phyloP scores from a whole-genome alignment of 2,888 invertebrate genomes.

The Ichneumoninae sp. region DNA sequence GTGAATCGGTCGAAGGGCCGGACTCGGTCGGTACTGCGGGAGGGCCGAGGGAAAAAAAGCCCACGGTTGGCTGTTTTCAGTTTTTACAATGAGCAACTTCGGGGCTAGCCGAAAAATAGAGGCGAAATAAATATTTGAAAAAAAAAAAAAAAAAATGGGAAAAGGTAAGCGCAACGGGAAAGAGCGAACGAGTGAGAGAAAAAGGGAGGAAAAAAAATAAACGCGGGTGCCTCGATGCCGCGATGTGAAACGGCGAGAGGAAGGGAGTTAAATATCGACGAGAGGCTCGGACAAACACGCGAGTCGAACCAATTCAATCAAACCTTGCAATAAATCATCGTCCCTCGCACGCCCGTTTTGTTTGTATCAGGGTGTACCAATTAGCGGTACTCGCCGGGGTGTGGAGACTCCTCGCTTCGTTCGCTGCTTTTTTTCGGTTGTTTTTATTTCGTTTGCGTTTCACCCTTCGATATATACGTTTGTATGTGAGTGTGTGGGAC shows the following conservation, averaged over 20 bases:
- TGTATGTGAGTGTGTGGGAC: background rate
- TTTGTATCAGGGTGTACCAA: conserved; percentile 80
- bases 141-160: conserved; percentile 48
- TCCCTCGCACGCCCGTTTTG: conserved; percentile 75
- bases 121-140: conserved; percentile 50
- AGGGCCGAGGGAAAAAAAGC: conserved; percentile 60
- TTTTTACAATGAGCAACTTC: conserved; percentile 70
- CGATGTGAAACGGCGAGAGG: conserved; percentile 35
- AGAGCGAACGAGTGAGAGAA: conserved; percentile 19
- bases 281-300: conserved; percentile 76
- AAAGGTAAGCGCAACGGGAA: conserved; percentile 14
- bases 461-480: conserved; percentile 30
- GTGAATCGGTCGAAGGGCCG: conserved; percentile 16
- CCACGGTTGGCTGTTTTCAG: conserved; percentile 75
- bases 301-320: conserved; percentile 82
- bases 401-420: conserved; percentile 58
- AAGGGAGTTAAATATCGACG: conserved; percentile 76
- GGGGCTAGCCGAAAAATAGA: conserved; percentile 43
- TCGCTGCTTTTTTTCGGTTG: conserved; percentile 31
- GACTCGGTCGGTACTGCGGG: background rate
- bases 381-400: conserved; percentile 75
- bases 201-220: conserved; percentile 47
- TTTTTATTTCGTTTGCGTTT: conserved; percentile 57
- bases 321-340: conserved; percentile 83
- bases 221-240: conserved; percentile 53